Percentiles rank a stretch among this genome's conserved stretches.
Evolutionary conservation across 2,113 vertebrate genomes (phyloP).

Genomic region (Rhodinocichla rosea): DNA sequence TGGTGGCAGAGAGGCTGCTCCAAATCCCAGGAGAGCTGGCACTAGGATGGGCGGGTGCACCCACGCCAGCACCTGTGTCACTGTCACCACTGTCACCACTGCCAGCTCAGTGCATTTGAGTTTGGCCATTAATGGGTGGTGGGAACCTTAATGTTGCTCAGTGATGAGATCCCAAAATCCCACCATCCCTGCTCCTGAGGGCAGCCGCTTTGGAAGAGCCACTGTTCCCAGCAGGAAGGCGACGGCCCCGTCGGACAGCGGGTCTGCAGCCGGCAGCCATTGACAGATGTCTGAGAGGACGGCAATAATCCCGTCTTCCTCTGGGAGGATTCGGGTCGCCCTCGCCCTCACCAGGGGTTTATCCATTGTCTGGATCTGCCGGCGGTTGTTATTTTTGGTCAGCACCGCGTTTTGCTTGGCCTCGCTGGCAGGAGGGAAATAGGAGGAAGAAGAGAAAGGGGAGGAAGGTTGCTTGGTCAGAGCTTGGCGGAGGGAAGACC

Average conservation of each 20-base stretch:
- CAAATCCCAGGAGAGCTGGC: neutral
- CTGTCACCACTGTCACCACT: neutral
- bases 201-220: rapidly evolving
- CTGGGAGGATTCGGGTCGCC: constrained; percentile 48
- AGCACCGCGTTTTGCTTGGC: neutral
- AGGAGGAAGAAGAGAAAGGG: constrained; percentile 28
- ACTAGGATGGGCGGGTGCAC: rapidly evolving
- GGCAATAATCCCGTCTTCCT: constrained; percentile 44
- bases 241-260: neutral
- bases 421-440: neutral
- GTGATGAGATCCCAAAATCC: neutral
- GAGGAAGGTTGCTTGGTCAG: neutral
- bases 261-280: neutral
- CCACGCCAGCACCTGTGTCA: neutral
- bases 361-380: constrained; percentile 57
- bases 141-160: neutral
- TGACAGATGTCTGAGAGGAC: constrained; percentile 54
- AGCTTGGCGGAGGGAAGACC: neutral
- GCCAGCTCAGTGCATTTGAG: neutral
- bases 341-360: constrained; percentile 22
- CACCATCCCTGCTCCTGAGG: rapidly evolving
- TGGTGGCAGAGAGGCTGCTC: neutral
- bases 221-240: neutral
- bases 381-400: constrained; percentile 49
- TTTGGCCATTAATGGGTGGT: neutral